Evolutionary conservation across 2,888 invertebrate species (phyloP), one percentile per base, ranked within the genome.

Genomic region (Temnothorax ravouxi): DNA sequence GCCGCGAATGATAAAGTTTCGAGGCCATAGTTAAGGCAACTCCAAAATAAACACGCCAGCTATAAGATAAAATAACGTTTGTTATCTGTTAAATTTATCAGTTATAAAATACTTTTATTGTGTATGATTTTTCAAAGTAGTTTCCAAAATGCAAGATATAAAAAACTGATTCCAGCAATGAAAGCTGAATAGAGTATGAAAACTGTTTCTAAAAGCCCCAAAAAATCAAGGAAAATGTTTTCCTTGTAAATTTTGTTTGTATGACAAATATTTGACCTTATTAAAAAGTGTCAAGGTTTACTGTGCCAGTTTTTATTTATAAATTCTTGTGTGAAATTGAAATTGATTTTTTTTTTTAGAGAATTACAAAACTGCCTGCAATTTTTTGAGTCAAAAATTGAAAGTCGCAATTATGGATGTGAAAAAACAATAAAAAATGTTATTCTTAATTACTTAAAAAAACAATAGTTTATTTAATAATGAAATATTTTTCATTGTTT

Each of bases 241-340:
- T 13, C 1, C 13, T 74, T 8, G 29, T 74, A 61, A 61, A 61
- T 74, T 41, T 1, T 44, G 0, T 44, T 56, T 41, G 6, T 34
- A 52, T 41, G 18, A 61, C 8, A 62, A 41, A 74, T 8, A 59
- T 61, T 61, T 74, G 25, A 61, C 41, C n/a, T 74, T 38, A 72
- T 72, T 74, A 59, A n/a, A 67, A 41, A 41, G 25, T 61, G 13
- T 61, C 8, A 72, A 56, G 25, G 25, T 72, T 11, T 25, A 44
- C 13, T 41, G n/a, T 18, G 1, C 1, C 11, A 72, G 11, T 41
- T 59, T 59, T 54, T 11, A 54, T 38, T 54, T 56, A 72, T 13
- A 25, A 59, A 74, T 74, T 41, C 4, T 74, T 62, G 44, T 3
- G 5, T 41, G 1, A 61, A 61, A 62, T 44, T 13, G 13, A 13